Conservation (phyloP, 2,888 invertebrate genomes). For the Petrophora chlorosata region DNA sequence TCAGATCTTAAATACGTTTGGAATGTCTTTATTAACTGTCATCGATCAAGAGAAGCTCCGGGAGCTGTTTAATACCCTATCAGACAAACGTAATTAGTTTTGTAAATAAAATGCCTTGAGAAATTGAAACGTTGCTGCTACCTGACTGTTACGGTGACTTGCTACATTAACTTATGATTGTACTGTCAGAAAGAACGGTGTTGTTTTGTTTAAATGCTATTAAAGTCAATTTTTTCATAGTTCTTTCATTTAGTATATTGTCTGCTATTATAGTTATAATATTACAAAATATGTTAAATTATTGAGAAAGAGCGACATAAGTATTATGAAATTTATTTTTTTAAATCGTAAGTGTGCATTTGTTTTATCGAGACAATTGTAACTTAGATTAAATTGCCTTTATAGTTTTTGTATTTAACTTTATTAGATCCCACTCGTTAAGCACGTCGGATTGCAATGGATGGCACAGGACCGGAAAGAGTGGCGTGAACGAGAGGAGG, state of each 20-base stretch:
- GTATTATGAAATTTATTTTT: neutral
- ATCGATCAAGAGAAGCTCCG: conserved; percentile 71
- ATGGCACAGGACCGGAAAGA: too few relatives aligned
- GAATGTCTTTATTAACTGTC: conserved; percentile 83
- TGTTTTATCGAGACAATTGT: too few relatives aligned
- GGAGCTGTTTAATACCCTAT: conserved; percentile 78
- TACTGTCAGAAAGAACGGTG: conserved; percentile 53
- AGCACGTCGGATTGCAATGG: too few relatives aligned
- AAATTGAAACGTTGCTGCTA: conserved; percentile 82
- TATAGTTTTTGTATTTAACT: too few relatives aligned
- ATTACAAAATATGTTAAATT: too few relatives aligned
- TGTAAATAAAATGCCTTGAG: conserved; percentile 82
- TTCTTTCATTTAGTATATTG: too few relatives aligned
- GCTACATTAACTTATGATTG: conserved; percentile 66
- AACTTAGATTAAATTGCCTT: too few relatives aligned
- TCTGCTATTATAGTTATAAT: too few relatives aligned
- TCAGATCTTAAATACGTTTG: conserved; percentile 70
- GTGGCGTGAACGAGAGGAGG: too few relatives aligned
- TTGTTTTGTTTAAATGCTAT: conserved; percentile 30
- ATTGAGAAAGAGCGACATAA: too few relatives aligned
- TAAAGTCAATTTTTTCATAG: too few relatives aligned
- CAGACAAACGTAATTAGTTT: conserved; percentile 83
- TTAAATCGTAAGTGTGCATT: neutral
- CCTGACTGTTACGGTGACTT: conserved; percentile 76
- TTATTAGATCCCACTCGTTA: too few relatives aligned